Evolutionary conservation across 2,888 invertebrate species (phyloP).

Genomic region (Caenorhabditis sinica): DNA sequence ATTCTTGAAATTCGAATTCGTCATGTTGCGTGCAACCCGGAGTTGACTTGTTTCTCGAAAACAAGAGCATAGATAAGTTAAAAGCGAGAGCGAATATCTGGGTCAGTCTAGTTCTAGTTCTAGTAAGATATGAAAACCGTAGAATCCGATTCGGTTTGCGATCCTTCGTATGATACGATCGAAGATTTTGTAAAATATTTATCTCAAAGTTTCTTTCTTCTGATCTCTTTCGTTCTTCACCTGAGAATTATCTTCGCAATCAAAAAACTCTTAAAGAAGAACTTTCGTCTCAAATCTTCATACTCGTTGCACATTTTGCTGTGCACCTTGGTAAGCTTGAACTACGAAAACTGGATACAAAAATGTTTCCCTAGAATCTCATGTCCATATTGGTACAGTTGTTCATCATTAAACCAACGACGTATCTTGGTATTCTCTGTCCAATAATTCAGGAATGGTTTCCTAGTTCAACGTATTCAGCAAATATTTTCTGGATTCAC

Average conservation of each 20-base stretch:
- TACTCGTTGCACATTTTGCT: conserved; percentile 27
- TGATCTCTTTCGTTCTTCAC: conserved; percentile 4
- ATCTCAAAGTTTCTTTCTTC: background rate
- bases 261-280: background rate
- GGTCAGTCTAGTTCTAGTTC: background rate
- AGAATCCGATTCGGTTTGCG: background rate
- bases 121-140: background rate
- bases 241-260: conserved; percentile 1
- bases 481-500: conserved; percentile 23
- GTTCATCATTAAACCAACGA: background rate
- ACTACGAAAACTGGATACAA: background rate
- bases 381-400: background rate
- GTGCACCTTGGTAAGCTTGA: conserved; percentile 4
- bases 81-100: background rate
- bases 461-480: background rate
- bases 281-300: background rate
- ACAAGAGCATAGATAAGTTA: background rate
- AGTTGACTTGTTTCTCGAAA: background rate
- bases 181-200: background rate
- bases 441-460: background rate
- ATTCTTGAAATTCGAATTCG: background rate
- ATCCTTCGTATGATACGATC: background rate
- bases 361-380: background rate
- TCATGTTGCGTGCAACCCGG: conserved; percentile 29
- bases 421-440: background rate